Base-by-base conservation (phyloP, 2,888 invertebrate genomes). In the Drosophila merina region DNA sequence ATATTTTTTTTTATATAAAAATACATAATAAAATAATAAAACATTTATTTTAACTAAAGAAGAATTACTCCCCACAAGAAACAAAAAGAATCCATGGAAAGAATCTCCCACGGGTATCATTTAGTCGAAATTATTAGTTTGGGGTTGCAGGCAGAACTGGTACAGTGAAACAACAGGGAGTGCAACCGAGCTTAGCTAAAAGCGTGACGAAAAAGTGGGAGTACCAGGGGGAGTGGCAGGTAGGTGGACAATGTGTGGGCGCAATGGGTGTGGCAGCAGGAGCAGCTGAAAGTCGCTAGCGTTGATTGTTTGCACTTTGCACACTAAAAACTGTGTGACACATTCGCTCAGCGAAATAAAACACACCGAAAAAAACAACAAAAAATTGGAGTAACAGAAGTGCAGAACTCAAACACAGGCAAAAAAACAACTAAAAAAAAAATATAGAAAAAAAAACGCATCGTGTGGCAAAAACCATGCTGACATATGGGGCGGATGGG, bases 291-390 rank as follows among this genome's bases (percentile, higher is more conserved):
- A 86, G 75, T 83, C 86, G 86, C 83, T 80, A 56, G 83, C 76
- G 86, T 83, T 86, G 86, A 82, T 82, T 82, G 86, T 82, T 82
- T 82, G 82, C 82, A 82, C 86, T 82, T 86, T 80, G 69, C 75
- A 80, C 86, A 83, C 83, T 78, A 73, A 76, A 85, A 82, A 72
- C 72, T 68, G 72, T 76, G 63, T 66, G 75, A 74, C 76, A 83
- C 70, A 78, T 63, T 54, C 64, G 64, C 63, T 54, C 50, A 59
- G 62, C 77, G 54, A 50, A 44, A 56, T 38, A 62, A 62, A 69
- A 71, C 63, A 47, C 49, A 30, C 36, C n/a, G 42, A 38, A 44
- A 64, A 20, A 51, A 55, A n/a, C n/a, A 26, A 47, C 38, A 28
- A 33, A 36, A 31, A 14, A 20, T 7, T 42, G 14, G 7, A 12